Evolutionary conservation across 2,888 invertebrate species (phyloP).

Genomic region (Lottia gigantea): DNA sequence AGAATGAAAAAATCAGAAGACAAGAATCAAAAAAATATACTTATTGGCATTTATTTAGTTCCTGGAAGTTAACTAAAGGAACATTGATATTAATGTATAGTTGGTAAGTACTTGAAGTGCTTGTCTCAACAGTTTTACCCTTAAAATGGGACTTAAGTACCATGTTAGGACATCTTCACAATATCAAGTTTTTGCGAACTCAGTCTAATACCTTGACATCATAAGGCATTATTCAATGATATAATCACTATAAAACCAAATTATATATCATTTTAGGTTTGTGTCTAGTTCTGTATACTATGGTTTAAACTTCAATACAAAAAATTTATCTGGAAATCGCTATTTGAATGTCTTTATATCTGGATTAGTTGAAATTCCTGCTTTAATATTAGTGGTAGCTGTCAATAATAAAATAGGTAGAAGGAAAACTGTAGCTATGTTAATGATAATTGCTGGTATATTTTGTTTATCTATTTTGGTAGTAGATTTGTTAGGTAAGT

Average conservation of each 20-base stretch:
- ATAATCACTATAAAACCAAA: no score
- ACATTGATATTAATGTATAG: slow-evolving; percentile 59
- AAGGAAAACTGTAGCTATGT: slow-evolving; percentile 48
- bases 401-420: slow-evolving; percentile 61
- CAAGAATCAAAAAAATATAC: slow-evolving; percentile 45
- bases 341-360: slow-evolving; percentile 63
- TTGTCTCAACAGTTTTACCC: no score
- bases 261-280: slow-evolving; percentile 50
- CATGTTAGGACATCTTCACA: no score
- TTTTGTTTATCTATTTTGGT: slow-evolving; percentile 58
- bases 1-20: slow-evolving; percentile 39
- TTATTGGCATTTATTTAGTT: slow-evolving; percentile 59
- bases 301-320: slow-evolving; percentile 59
- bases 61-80: slow-evolving; percentile 42
- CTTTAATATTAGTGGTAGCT: slow-evolving; percentile 56
- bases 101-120: slow-evolving; percentile 49
- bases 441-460: slow-evolving; percentile 55
- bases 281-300: slow-evolving; percentile 63
- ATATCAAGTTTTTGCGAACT: no score
- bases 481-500: slow-evolving; percentile 53
- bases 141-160: no score
- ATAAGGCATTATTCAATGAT: no score
- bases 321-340: slow-evolving; percentile 57
- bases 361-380: slow-evolving; percentile 64
- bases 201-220: no score